Evolutionary conservation across 1,140 invertebrate species (phyloP), one percentile per base, ranked within the genome.

Genomic region (Temnothorax longispinosus): DNA sequence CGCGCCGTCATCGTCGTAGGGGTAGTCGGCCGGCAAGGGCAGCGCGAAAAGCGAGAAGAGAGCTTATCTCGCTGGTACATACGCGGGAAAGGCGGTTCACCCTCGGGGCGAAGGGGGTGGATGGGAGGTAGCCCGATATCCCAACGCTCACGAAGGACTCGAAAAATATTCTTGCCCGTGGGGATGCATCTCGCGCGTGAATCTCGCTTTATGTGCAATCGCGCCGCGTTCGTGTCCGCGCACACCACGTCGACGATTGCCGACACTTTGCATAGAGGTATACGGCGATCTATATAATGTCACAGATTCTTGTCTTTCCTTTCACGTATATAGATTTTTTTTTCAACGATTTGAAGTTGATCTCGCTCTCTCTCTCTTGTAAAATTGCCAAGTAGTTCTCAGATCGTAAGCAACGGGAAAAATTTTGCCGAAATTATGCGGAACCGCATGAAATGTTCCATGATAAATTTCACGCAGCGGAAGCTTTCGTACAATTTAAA

Each of bases 101-200:
- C 62, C 62, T 81, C n/a, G 2, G 54, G 64, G 8, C 38, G 41
- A 41, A 8, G 10, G 2, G 44, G 32, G 32, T 18, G 18, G 13
- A 6, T 15, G 38, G n/a, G 65, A 27, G 44, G 15, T 67, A 80
- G 50, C 47, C 62, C 60, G 60, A 60, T 82, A 58, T 82, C 35
- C 38, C 41, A 27, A 52, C 54, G 18, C 8, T 84, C 77, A 64
- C 71, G 35, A 64, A 89, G 62, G 56, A 82, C 62, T 58, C 47
- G 87, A 64, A 89, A 88, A 87, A 88, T 88, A 86, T 86, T 86
- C 71, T 60, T 58, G 72, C 85, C 75, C 60, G 54, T 82, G 65
- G 72, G 64, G 86, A 88, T 41, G 60, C 69, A 87, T 88, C 60
- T 87, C 50, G 52, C 41, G 44, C 60, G 85, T 56, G 64, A 87